Percentiles rank a stretch among this genome's conserved stretches.
Conservation (phyloP, 2,113 vertebrate species). For the Sinocyclocheilus anophthalmus region DNA sequence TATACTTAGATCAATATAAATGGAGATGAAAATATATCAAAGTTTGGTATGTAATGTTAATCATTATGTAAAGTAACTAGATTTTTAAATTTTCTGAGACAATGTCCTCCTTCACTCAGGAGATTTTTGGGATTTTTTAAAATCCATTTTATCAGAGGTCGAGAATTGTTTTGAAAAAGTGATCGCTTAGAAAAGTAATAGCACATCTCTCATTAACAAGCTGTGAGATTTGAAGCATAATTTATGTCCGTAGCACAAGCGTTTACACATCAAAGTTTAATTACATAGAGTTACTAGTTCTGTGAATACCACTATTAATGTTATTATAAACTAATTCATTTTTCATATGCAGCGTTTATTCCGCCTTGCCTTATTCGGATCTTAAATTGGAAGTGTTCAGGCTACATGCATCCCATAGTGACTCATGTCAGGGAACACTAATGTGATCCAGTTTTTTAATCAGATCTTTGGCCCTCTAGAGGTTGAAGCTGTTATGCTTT, state of each 20-base stretch:
- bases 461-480: conserved; percentile 16
- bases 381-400: not conserved
- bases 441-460: not conserved
- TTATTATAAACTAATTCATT: not conserved
- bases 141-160: not conserved
- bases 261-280: not conserved
- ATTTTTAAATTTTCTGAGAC: not conserved
- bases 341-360: not conserved
- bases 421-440: not conserved
- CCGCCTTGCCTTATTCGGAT: not conserved
- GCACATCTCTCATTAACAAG: not conserved
- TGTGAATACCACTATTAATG: not conserved
- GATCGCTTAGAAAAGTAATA: not conserved
- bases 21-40: not conserved
- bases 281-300: not conserved
- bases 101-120: not conserved
- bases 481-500: not conserved
- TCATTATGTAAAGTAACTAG: not conserved
- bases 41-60: not conserved
- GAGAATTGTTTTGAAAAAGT: not conserved
- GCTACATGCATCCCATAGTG: not conserved
- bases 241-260: not conserved
- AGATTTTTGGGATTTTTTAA: not conserved
- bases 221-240: not conserved
- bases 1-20: not conserved